Conservation (phyloP, 2,113 vertebrate species). For the Hydrochoerus hydrochaeris region DNA sequence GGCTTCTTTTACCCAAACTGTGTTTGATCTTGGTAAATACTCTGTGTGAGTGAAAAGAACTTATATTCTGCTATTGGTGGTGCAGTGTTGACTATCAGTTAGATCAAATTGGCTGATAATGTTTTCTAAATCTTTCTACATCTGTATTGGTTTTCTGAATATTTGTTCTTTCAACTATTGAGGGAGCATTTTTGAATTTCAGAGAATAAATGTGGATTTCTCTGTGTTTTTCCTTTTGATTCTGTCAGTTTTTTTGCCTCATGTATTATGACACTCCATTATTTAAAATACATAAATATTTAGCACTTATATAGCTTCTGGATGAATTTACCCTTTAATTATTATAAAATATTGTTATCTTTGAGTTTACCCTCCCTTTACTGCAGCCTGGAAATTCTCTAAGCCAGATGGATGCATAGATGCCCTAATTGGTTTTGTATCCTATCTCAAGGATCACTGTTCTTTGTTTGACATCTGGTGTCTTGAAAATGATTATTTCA, state of each 20-base stretch:
- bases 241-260: background rate
- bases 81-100: background rate
- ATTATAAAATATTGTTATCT: background rate
- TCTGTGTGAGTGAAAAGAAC: background rate
- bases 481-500: background rate
- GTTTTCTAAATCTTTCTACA: background rate
- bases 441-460: background rate
- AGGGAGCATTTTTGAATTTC: background rate
- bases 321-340: background rate
- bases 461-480: background rate
- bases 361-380: background rate
- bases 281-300: background rate
- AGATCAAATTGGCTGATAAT: background rate
- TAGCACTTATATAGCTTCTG: background rate
- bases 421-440: background rate
- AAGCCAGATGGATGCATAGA: too few relatives aligned
- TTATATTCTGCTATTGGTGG: background rate
- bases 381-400: background rate
- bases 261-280: background rate
- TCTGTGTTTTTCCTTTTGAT: background rate
- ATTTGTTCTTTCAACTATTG: background rate
- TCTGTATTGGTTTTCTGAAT: background rate
- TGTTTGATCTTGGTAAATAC: background rate
- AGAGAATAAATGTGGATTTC: background rate
- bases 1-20: background rate